phyloP scores from a whole-genome alignment of 2,113 vertebrate species.

The Phalacrocorax pelagicus region DNA sequence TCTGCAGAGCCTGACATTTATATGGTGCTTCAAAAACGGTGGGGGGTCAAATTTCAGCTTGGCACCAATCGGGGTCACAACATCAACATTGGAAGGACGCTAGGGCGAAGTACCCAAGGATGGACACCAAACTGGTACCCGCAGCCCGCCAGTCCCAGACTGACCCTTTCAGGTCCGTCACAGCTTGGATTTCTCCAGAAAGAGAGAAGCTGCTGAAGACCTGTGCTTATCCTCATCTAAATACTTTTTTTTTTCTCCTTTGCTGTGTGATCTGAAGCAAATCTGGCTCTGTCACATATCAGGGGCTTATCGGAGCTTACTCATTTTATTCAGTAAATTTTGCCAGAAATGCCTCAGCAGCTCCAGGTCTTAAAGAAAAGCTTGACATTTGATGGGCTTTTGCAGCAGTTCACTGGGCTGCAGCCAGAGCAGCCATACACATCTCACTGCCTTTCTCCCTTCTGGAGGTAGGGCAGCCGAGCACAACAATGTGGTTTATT shows the following conservation, averaged over 20 bases:
- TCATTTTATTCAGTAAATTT: not conserved
- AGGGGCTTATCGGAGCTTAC: not conserved
- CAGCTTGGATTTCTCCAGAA: not conserved
- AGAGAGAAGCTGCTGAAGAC: not conserved
- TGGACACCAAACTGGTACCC: not conserved
- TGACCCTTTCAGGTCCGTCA: not conserved
- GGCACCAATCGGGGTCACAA: not conserved
- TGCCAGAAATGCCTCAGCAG: not conserved
- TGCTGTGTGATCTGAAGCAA: not conserved
- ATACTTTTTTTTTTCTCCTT: not conserved
- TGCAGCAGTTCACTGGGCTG: constrained; percentile 5
- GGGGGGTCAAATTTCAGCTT: not conserved
- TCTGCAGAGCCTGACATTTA: not conserved
- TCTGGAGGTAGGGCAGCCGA: not conserved
- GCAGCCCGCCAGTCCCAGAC: not conserved
- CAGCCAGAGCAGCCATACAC: accelerated
- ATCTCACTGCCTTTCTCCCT: not conserved
- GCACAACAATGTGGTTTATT: not conserved
- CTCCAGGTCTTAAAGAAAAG: not conserved
- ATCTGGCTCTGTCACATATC: not conserved
- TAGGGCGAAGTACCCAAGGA: not conserved
- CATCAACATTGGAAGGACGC: not conserved
- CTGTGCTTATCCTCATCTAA: not conserved
- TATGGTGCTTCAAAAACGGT: not conserved
- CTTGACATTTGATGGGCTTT: not conserved